Percentiles rank a stretch among this genome's conserved stretches.
Conservation (phyloP, 2,797 vertebrate genomes). For the Gymnothorax javanicus region DNA sequence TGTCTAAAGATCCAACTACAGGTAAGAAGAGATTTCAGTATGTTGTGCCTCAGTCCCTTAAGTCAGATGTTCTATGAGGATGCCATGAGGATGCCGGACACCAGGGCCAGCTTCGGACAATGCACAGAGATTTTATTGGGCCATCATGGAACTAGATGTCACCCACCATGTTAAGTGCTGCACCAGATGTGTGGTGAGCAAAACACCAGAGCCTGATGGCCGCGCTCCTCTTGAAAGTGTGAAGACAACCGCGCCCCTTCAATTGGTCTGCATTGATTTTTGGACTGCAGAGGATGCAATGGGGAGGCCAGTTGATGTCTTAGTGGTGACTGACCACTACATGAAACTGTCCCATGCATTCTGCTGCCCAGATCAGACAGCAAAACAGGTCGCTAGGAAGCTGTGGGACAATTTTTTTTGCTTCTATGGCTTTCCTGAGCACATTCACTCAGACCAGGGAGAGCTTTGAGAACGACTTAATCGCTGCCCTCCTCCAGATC, state of each 20-base stretch:
- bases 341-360: neutral
- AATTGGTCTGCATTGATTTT: conserved; percentile 39
- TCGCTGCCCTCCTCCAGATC: neutral
- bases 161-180: conserved; percentile 32
- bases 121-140: neutral
- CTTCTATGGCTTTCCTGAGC: neutral
- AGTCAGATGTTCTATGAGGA: too few species aligned
- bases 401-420: neutral
- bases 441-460: neutral
- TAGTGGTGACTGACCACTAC: neutral
- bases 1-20: too few species aligned
- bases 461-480: neutral
- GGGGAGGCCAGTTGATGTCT: neutral
- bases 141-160: conserved; percentile 26
- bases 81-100: too few species aligned
- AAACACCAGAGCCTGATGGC: conserved; percentile 29
- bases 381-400: neutral
- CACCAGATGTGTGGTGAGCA: conserved; percentile 35
- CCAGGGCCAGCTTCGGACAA: too few species aligned
- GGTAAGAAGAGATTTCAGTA: too few species aligned
- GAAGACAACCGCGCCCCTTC: neutral
- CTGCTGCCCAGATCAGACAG: neutral
- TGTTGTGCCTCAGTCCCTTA: too few species aligned
- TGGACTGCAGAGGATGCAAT: conserved; percentile 28
- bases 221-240: conserved; percentile 34